Evolutionary conservation across 2,113 vertebrate genomes (phyloP).

Genomic region (Crotalus helleri): DNA sequence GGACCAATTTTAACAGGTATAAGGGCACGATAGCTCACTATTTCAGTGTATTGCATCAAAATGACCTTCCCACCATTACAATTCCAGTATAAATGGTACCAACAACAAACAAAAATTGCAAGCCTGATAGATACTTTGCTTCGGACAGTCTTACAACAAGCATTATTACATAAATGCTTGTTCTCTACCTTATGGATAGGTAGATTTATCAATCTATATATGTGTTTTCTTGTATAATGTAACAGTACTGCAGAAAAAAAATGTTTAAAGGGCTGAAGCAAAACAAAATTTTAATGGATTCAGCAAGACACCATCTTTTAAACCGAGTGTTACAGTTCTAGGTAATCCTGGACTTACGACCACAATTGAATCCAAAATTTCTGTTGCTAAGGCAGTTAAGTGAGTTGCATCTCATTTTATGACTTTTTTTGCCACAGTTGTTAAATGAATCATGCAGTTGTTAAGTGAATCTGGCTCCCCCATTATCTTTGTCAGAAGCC

Average conservation of each 20-base stretch:
- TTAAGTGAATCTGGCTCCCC: background rate
- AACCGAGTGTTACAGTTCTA: background rate
- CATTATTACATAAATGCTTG: background rate
- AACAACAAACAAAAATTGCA: background rate
- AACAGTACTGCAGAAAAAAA: background rate
- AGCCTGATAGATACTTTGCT: background rate
- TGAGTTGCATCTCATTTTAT: background rate
- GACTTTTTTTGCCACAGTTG: background rate
- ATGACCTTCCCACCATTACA: background rate
- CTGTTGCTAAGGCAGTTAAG: background rate
- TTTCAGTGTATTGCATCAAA: background rate
- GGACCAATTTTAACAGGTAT: background rate
- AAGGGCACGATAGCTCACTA: background rate
- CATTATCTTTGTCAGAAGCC: background rate
- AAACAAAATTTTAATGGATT: background rate
- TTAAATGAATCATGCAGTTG: background rate
- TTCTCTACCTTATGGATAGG: background rate
- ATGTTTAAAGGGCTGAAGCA: background rate
- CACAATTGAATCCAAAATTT: background rate
- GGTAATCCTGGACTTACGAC: background rate
- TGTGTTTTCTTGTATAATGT: background rate
- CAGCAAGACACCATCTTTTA: background rate
- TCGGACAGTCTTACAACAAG: background rate
- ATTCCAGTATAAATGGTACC: background rate
- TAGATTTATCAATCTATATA: background rate